phyloP scores from a whole-genome alignment of 1,140 invertebrate genomes.

The Phocides pigmalion region DNA sequence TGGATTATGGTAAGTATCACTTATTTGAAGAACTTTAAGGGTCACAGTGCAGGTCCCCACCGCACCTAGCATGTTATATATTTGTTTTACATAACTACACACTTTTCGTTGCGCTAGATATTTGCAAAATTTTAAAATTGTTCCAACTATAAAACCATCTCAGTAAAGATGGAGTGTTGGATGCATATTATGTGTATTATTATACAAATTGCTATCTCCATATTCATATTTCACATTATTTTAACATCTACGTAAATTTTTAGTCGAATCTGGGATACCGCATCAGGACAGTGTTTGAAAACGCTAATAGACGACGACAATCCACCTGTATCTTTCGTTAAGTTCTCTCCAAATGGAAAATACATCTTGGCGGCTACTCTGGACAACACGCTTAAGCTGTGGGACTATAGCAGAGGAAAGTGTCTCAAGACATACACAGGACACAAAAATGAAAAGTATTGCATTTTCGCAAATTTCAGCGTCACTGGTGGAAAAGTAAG shows the following conservation, averaged over 20 bases:
- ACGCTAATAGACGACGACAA: constrained; percentile 99
- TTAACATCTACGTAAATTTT: constrained; percentile 76
- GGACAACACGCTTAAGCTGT: constrained; percentile 99
- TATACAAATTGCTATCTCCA: no score
- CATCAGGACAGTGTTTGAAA: constrained; percentile 99
- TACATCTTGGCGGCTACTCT: constrained; percentile 99
- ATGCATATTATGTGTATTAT: no score
- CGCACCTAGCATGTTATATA: no score
- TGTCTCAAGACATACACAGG: constrained; percentile 99
- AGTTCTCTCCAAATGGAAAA: constrained; percentile 99
- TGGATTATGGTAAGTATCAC: constrained; percentile 93
- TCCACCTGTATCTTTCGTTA: constrained; percentile 99
- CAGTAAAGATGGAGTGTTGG: no score
- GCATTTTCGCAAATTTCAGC: constrained; percentile 99
- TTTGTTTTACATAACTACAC: no score
- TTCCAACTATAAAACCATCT: no score
- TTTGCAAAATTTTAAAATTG: no score
- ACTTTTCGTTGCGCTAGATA: no score
- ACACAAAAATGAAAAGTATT: constrained; percentile 99
- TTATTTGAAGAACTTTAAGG: background rate
- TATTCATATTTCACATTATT: no score
- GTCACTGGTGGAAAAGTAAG: constrained; percentile 98
- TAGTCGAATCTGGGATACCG: constrained; percentile 99
- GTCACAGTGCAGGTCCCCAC: no score
- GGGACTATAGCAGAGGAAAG: constrained; percentile 99